Evolutionary conservation across 2,888 invertebrate genomes (phyloP), one percentile per base, ranked within the genome.

Genomic region (Oscheius sp.): DNA sequence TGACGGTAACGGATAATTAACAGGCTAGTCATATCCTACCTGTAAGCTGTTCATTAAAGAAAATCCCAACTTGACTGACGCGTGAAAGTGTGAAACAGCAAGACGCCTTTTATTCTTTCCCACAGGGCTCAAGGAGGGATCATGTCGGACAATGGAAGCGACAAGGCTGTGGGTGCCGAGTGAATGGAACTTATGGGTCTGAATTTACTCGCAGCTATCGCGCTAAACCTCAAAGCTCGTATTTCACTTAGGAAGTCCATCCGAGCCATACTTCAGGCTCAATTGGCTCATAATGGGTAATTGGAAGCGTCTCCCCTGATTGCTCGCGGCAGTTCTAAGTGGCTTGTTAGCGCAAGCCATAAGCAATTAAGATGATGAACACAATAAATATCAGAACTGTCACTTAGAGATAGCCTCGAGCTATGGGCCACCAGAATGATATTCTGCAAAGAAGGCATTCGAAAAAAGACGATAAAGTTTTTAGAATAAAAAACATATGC

Each of bases 221-320:
- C 61, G 35, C 35, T 35, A 35, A 35, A 35, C 35, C 35, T 35
- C 13, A n/a, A 25, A 29, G 66, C 52, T 66, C 66, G 52, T 66
- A 66, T 66, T 66, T 66, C 66, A 66, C 66, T 52, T 52, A 66
- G 29, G 35, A 52, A 66, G 52, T 66, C 66, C 49, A 52, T 66
- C 66, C 27, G 66, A 52, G 66, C 66, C 66, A 49, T 66, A 66
- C 66, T 66, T 66, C 66, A 66, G 52, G 29, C 66, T 52, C 49
- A 25, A 66, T 66, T 66, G 66, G 29, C 52, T 66, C 66, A 66
- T 66, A 66, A 66, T 66, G 66, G 66, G 66, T 66, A 66, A 66
- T 66, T 66, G 66, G 66, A 29, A 66, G 66, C 66, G 29, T 66
- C 66, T 66, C 66, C n/a, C 52, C 66, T 66, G 66, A 66, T 66